Base-by-base conservation (phyloP, 2,113 vertebrate species). In the Nannobrachium achirus region DNA sequence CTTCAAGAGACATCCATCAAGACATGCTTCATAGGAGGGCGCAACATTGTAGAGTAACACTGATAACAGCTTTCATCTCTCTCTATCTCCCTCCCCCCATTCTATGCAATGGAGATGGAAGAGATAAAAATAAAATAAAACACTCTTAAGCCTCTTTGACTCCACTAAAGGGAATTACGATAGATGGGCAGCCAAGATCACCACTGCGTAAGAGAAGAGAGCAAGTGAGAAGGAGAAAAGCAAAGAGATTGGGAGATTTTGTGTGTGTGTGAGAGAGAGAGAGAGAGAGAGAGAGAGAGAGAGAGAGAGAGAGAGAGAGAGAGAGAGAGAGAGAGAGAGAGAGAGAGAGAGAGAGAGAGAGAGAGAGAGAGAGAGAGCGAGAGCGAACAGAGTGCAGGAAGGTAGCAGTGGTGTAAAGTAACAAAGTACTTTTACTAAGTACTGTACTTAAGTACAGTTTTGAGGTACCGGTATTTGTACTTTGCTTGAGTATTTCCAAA, bases 31-130 rank as follows among this genome's bases (percentile, higher is more conserved):
- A 69, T 66, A 69, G 11, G 46, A 60, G n/a, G 78, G 75, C 76
- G 41, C 45, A 69, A 70, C 48, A 49, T 14, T 50, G 73, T 73
- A 65, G 71, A 82, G 74, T 57, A 44, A 49, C 45, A 2, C 74
- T 44, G 80, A 87, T 85, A 85, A 73, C 33, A 4, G 61, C 42
- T 46, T 64, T 63, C 53, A 63, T 73, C 71, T 71, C 25, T 19
- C 33, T 45, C 72, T 33, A 33, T 63, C 71, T 72, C 39, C 51
- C 55, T 49, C 45, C 48, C 13, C 65, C 52, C 25, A 59, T 81
- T 86, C 76, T 75, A 46, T 80, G 75, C 61, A 74, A 81, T 80
- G 63, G 67, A 82, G 83, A 86, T 63, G 19, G 77, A 85, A 66
- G 71, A 80, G 80, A 71, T 61, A 70, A 71, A 78, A 49, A 50